phyloP scores from a whole-genome alignment of 2,888 invertebrate species.

The Lasioglossum villosulum region DNA sequence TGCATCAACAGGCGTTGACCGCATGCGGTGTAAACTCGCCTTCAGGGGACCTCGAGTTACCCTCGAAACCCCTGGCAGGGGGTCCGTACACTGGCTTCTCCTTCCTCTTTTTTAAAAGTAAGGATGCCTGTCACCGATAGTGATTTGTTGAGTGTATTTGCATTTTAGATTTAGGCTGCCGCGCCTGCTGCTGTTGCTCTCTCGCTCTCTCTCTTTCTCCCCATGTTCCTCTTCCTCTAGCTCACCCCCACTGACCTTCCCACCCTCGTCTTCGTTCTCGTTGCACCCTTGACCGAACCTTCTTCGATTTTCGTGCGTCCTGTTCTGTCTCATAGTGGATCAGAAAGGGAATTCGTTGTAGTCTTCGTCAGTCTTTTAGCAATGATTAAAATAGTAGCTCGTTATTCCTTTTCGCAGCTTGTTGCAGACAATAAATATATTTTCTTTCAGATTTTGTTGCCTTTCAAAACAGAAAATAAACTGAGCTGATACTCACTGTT shows the following conservation, averaged over 20 bases:
- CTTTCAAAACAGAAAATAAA: no score
- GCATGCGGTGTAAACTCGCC: conserved; percentile 78
- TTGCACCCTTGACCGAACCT: conserved; percentile 39
- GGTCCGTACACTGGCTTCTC: conserved; percentile 81
- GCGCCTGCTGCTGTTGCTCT: conserved; percentile 72
- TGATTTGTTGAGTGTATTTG: conserved; percentile 84
- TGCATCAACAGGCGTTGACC: conserved; percentile 75
- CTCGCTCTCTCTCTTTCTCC: conserved; percentile 39
- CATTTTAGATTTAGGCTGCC: conserved; percentile 84
- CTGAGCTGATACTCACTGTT: no score
- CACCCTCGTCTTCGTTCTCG: conserved; percentile 9
- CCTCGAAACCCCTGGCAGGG: conserved; percentile 82
- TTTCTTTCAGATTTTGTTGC: no score
- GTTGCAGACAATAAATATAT: no score
- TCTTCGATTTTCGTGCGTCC: conserved; percentile 38
- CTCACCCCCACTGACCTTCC: conserved; percentile 15
- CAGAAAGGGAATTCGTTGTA: background rate
- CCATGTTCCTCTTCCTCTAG: background rate
- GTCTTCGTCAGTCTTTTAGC: no score
- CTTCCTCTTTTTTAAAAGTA: conserved; percentile 81
- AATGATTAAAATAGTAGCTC: no score
- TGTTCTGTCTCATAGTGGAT: conserved; percentile 30
- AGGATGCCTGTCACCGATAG: conserved; percentile 83
- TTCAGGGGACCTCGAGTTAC: conserved; percentile 76
- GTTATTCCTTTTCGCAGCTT: no score